A percentile compares a stretch with the other conserved stretches of the same genome.
phyloP scores from a whole-genome alignment of 2,797 vertebrate genomes.

The Bovichtus diacanthus region DNA sequence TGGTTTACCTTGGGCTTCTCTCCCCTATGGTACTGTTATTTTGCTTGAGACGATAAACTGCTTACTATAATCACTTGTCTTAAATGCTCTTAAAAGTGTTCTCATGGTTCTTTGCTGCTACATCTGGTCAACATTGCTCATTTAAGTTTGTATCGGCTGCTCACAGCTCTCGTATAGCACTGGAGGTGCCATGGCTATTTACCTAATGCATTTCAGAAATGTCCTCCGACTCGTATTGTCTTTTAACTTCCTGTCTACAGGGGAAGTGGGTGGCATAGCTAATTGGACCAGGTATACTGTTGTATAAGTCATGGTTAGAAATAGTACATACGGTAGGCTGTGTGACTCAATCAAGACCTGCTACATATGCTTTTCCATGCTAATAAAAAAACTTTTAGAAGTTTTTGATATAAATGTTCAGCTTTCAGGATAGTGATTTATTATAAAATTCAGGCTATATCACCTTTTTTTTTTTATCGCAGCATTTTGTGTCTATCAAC shows the following conservation, averaged over 20 bases:
- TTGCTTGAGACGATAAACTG: slow-evolving; percentile 6
- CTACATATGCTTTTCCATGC: neutral
- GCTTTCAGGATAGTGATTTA: neutral
- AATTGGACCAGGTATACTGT: fast-evolving
- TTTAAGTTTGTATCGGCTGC: slow-evolving; percentile 11
- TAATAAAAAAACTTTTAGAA: neutral
- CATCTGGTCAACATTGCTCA: neutral
- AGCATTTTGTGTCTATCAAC: neutral
- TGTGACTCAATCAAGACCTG: too few species aligned
- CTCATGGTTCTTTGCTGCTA: neutral
- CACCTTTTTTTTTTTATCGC: neutral
- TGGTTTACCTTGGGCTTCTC: neutral
- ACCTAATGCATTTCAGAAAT: too few species aligned
- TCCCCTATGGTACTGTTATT: neutral
- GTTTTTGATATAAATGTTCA: neutral
- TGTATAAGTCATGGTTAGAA: too few species aligned
- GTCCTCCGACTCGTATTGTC: too few species aligned
- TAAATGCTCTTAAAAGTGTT: neutral
- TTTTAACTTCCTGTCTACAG: neutral
- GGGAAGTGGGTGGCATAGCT: neutral
- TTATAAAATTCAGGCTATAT: neutral
- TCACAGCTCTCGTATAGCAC: neutral
- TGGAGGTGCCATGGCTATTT: too few species aligned
- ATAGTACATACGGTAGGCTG: too few species aligned
- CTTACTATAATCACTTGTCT: slow-evolving; percentile 6